These are phyloP conservation scores for Dasysyrphus tricinctus DNA, from an alignment of 2,888 invertebrate genomes.

Conservation along the genomic window DNA sequence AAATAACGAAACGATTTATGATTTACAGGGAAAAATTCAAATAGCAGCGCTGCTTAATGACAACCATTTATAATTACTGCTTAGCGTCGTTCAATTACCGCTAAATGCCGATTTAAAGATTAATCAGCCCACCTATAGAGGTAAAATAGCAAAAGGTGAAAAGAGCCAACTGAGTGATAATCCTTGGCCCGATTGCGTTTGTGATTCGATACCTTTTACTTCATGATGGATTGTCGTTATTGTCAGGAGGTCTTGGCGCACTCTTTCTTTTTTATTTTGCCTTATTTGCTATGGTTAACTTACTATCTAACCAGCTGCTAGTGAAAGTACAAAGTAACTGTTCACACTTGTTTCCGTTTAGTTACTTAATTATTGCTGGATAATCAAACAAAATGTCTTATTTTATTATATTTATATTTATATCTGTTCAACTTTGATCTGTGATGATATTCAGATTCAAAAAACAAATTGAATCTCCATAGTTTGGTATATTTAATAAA, in stretches of 20 bases:
- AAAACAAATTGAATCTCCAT: not conserved
- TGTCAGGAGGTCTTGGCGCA: conserved; percentile 4
- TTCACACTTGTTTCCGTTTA: conserved; percentile 18
- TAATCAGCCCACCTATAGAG: conserved; percentile 68
- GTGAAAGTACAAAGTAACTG: conserved; percentile 31
- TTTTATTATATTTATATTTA: not conserved
- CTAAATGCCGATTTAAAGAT: conserved; percentile 69
- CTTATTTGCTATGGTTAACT: not conserved
- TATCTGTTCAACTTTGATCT: too few species aligned
- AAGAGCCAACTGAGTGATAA: conserved; percentile 37
- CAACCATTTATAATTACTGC: conserved; percentile 67
- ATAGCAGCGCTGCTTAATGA: conserved; percentile 50
- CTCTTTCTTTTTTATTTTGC: conserved; percentile 6
- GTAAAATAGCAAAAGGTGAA: conserved; percentile 69
- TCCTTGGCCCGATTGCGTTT: conserved; percentile 57
- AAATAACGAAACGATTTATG: conserved; percentile 56
- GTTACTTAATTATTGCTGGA: conserved; percentile 16
- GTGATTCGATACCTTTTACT: conserved; percentile 36
- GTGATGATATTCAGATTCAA: too few species aligned
- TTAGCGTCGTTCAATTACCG: conserved; percentile 67
- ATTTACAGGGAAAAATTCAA: conserved; percentile 55
- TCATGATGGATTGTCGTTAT: conserved; percentile 39
- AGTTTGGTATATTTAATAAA: not conserved
- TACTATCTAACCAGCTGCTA: conserved; percentile 4
- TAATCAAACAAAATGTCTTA: not conserved